phyloP scores from a whole-genome alignment of 1,140 invertebrate genomes.

The Trichomalopsis sarcophagae region DNA sequence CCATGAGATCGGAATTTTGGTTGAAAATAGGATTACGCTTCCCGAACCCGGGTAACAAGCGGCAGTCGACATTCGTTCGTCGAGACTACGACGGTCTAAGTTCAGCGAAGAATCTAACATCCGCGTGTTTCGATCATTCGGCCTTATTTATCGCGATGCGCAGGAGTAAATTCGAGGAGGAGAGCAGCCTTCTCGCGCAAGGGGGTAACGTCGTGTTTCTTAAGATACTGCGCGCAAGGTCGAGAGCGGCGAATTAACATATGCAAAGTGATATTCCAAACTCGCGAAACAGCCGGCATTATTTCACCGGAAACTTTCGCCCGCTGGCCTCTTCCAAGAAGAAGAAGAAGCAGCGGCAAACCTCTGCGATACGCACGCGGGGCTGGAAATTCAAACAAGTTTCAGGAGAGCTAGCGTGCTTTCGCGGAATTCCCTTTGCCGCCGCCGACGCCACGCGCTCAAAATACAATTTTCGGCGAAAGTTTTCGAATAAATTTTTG shows the following conservation, averaged over 20 bases:
- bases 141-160: not conserved
- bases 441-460: not conserved
- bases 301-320: constrained; percentile 28
- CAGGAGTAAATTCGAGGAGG: not conserved
- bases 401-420: not conserved
- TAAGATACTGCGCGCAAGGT: not conserved
- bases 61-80: not conserved
- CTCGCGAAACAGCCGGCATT: constrained; percentile 20
- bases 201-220: not conserved
- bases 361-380: not conserved
- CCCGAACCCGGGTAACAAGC: constrained; percentile 5
- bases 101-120: not conserved
- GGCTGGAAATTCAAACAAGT: constrained; percentile 18
- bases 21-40: constrained; percentile 14
- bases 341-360: not conserved
- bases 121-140: not conserved
- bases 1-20: constrained; percentile 2
- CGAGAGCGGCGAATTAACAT: constrained; percentile 31
- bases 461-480: constrained; percentile 23
- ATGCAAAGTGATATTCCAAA: constrained; percentile 36
- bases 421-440: not conserved
- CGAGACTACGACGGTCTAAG: not conserved
- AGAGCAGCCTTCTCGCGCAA: not conserved
- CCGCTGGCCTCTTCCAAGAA: no score
- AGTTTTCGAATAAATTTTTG: constrained; percentile 32